Evolutionary conservation across 2,113 vertebrate species (phyloP), one percentile per base, ranked within the genome.

Genomic region (Leptodactylus fuscus): DNA sequence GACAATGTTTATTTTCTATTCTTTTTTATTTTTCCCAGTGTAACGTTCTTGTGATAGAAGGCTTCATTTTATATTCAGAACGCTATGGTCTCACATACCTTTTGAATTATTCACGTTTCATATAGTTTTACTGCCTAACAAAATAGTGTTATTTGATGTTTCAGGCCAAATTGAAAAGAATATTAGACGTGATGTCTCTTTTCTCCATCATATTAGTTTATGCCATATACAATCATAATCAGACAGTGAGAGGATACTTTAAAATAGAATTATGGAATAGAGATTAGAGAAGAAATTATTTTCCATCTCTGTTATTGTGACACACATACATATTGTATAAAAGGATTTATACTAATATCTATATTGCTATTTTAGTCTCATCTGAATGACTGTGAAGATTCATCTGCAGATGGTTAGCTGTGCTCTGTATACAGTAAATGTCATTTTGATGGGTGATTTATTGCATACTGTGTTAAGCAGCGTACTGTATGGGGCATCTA

Each of bases 51-150:
- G 29, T 34, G 65, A 69, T 69, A 69, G 65, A 69, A 69, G 8
- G 32, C 65, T 69, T 69, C 32, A 69, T 38, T 69, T 36, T 69
- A 69, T 38, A 69, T 69, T 69, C 65, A 69, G 36, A 69, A 69
- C 65, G 22, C 65, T 36, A 67, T 38, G 65, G 34, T 69, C 48
- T 76, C 48, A 51, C 74, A 48, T 51, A 34, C 74, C 46, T 76
- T 34, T 51, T 76, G 74, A 51, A 51, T 76, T 76, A 51, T 76
- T 76, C 46, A 76, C 46, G n/a, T 51, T 76, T 51, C 12, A 76
- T 76, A 76, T 51, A 76, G 74, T 48, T 76, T 76, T 76, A 51
- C 74, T 32, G 48, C 27, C 46, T 32, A 76, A 76, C 74, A 76
- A 41, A 48, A 76, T 51, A 48, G 13, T 29, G n/a, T 76, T 76